Evolutionary conservation across 1,140 invertebrate species (phyloP).

Genomic region (Gerris buenoi): DNA sequence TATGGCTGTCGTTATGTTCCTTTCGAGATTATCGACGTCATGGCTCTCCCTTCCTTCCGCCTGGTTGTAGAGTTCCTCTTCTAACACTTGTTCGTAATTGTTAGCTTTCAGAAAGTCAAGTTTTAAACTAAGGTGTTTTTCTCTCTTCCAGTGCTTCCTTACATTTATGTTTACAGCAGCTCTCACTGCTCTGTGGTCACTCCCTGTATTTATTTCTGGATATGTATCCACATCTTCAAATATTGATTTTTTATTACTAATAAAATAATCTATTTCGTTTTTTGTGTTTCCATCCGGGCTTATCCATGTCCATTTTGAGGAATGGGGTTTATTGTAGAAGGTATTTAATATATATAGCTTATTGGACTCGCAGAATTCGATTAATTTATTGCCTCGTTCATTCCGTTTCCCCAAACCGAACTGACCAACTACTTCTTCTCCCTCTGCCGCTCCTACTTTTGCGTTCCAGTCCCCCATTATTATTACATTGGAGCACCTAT

Average conservation of each 20-base stretch:
- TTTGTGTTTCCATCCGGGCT: neutral
- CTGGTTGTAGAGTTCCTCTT: neutral
- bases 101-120: neutral
- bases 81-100: neutral
- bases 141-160: neutral
- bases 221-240: conserved; percentile 2
- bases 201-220: neutral
- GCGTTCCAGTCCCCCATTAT: neutral
- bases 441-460: neutral
- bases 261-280: conserved; percentile 3
- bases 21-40: no score
- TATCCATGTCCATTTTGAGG: no score
- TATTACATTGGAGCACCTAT: neutral
- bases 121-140: neutral
- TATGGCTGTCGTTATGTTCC: no score
- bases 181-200: no score
- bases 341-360: neutral
- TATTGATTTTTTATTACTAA: neutral
- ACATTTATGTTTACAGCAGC: neutral
- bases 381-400: neutral
- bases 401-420: neutral
- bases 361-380: neutral
- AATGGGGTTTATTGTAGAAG: neutral
- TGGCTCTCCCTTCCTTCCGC: no score
- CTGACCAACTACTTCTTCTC: neutral